phyloP scores from a whole-genome alignment of 2,888 invertebrate species.

The Torymus texanus region DNA sequence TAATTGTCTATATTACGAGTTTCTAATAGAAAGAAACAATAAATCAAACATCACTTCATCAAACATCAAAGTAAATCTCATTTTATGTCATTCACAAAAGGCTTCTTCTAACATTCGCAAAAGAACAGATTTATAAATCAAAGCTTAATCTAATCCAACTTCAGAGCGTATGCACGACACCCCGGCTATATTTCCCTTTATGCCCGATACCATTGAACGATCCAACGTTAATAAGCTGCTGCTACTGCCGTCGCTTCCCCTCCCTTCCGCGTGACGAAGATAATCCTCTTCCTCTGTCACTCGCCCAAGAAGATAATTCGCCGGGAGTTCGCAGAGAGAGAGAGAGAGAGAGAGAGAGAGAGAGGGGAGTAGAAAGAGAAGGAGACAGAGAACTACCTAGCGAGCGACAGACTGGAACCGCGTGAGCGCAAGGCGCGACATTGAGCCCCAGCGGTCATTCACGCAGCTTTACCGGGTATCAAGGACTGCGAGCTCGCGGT shows the following conservation, averaged over 20 bases:
- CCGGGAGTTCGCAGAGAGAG: not conserved
- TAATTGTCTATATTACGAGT: too few species aligned
- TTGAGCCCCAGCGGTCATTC: constrained; percentile 29
- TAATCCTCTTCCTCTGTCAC: constrained; percentile 31
- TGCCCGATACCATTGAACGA: not conserved
- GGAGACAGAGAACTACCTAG: not conserved
- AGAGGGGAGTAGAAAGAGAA: not conserved
- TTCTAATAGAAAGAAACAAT: too few species aligned
- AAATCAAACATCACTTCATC: too few species aligned
- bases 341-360: not conserved
- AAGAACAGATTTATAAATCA: too few species aligned
- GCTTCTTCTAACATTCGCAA: too few species aligned
- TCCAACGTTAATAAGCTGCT: constrained; percentile 8
- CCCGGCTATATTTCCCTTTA: not conserved
- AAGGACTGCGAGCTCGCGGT: not conserved
- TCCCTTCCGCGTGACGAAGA: not conserved
- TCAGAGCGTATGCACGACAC: too few species aligned
- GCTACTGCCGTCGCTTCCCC: too few species aligned
- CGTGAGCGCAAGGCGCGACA: constrained; percentile 1
- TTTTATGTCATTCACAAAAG: too few species aligned
- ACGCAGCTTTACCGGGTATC: constrained; percentile 41
- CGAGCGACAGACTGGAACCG: too few species aligned
- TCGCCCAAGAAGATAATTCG: constrained; percentile 44
- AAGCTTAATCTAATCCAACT: too few species aligned
- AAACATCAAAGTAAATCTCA: too few species aligned